Conservation (phyloP, 2,888 invertebrate species). For the Chaitophorus viminalis region DNA sequence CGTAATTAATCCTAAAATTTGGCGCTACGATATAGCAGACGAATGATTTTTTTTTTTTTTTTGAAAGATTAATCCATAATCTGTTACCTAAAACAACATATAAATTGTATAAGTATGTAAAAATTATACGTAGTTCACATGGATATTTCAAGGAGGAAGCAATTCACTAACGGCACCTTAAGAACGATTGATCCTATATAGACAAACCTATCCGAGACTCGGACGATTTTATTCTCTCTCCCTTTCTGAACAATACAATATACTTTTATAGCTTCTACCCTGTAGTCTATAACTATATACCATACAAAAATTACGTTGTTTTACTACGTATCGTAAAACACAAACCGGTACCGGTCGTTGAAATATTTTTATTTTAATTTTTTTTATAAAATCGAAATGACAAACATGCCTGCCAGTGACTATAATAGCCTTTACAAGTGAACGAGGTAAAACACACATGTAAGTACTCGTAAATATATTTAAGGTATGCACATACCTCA, state of each 20-base stretch:
- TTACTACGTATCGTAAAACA: constrained; percentile 34
- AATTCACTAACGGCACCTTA: too few relatives aligned
- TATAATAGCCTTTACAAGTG: background rate
- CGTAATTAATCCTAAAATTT: too few relatives aligned
- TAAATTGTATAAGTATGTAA: too few relatives aligned
- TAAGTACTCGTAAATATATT: background rate
- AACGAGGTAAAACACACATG: background rate
- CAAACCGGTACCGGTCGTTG: constrained; percentile 38
- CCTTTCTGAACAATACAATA: background rate
- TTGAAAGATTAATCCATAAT: too few relatives aligned
- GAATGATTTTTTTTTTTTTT: too few relatives aligned
- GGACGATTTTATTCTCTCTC: background rate
- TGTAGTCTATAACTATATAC: background rate
- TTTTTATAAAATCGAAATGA: constrained; percentile 5
- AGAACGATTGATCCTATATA: too few relatives aligned
- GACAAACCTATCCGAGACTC: too few relatives aligned
- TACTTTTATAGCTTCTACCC: background rate
- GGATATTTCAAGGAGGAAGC: too few relatives aligned
- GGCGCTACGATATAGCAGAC: too few relatives aligned
- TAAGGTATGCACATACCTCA: too few relatives aligned
- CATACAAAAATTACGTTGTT: background rate
- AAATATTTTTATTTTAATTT: constrained; percentile 19
- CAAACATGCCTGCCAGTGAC: background rate
- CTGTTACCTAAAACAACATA: too few relatives aligned
- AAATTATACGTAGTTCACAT: too few relatives aligned